phyloP scores from a whole-genome alignment of 2,888 invertebrate species.

The Imbricaverruca yamaguchii region DNA sequence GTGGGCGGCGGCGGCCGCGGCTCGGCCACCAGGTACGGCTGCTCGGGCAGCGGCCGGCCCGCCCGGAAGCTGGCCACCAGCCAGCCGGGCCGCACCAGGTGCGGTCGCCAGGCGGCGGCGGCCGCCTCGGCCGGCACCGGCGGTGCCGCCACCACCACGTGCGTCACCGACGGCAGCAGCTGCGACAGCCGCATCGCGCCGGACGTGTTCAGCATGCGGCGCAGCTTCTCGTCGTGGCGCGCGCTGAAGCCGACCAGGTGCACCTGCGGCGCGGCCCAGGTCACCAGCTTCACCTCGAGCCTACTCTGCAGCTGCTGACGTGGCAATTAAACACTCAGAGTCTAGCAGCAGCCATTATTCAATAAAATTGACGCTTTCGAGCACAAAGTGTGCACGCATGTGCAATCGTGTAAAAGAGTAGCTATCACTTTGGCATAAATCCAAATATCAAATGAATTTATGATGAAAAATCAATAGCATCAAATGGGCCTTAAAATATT shows the following conservation, averaged over 20 bases:
- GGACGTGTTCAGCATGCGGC: conserved; percentile 59
- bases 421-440: too few species aligned
- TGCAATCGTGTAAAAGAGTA: too few species aligned
- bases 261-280: conserved; percentile 44
- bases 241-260: conserved; percentile 59
- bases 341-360: too few species aligned
- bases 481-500: too few species aligned
- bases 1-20: conserved; percentile 39
- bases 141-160: conserved; percentile 56
- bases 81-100: conserved; percentile 65
- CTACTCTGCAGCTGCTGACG: too few species aligned
- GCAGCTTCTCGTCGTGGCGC: conserved; percentile 56
- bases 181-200: conserved; percentile 76
- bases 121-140: neutral
- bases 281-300: too few species aligned
- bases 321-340: too few species aligned
- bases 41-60: conserved; percentile 39
- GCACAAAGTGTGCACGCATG: too few species aligned
- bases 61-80: conserved; percentile 60
- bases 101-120: conserved; percentile 44
- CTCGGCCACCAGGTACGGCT: conserved; percentile 47
- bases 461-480: too few species aligned
- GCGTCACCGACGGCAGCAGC: conserved; percentile 67
- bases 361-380: too few species aligned
- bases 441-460: too few species aligned